Evolutionary conservation across 1,140 invertebrate genomes (phyloP).

Genomic region (Drusus annulatus): DNA sequence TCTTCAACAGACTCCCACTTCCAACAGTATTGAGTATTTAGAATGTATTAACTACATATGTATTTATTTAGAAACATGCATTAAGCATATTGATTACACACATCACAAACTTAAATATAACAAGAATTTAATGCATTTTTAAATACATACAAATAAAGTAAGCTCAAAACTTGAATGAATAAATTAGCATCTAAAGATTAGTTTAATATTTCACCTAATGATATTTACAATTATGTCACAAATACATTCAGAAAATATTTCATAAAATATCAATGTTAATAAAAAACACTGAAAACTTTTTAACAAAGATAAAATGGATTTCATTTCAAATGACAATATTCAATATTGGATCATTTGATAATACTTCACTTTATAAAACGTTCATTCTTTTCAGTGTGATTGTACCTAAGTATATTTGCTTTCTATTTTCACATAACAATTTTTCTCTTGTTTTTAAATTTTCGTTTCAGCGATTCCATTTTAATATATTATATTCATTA

Average conservation of each 20-base stretch:
- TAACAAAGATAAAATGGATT: constrained; percentile 58
- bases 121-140: constrained; percentile 1
- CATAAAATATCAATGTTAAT: constrained; percentile 47
- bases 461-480: constrained; percentile 37
- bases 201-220: constrained; percentile 13
- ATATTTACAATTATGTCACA: constrained; percentile 42
- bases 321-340: constrained; percentile 55
- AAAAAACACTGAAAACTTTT: constrained; percentile 56
- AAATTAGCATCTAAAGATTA: constrained; percentile 28
- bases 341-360: constrained; percentile 53
- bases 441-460: constrained; percentile 18
- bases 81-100: not conserved
- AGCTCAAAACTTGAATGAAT: constrained; percentile 22
- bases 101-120: constrained; percentile 6
- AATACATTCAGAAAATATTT: constrained; percentile 46
- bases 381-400: constrained; percentile 42
- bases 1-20: too few relatives aligned
- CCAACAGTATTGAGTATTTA: too few relatives aligned
- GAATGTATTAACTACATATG: too few relatives aligned
- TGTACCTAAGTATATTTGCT: constrained; percentile 27
- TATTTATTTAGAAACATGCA: too few relatives aligned
- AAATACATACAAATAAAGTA: constrained; percentile 30
- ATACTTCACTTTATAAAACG: constrained; percentile 56
- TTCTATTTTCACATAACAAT: constrained; percentile 25
- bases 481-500: not conserved